phyloP scores from a whole-genome alignment of 2,888 invertebrate genomes.

The Carabus problematicus region DNA sequence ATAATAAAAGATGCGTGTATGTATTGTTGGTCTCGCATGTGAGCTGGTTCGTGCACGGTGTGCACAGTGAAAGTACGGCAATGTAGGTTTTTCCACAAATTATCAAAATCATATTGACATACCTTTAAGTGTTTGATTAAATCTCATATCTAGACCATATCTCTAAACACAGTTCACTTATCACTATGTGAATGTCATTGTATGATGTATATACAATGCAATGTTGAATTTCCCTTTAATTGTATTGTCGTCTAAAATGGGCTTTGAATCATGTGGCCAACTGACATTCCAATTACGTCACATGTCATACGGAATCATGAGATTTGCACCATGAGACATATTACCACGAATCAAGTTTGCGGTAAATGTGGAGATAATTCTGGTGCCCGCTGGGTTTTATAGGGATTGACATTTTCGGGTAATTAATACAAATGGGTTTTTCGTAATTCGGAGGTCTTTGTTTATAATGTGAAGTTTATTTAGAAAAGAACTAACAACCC shows the following conservation, averaged over 20 bases:
- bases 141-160: constrained; percentile 11
- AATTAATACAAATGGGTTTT: constrained; percentile 31
- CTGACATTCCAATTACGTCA: neutral
- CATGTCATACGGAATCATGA: neutral
- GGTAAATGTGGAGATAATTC: constrained; percentile 28
- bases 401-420: constrained; percentile 15
- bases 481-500: constrained; percentile 38
- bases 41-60: constrained; percentile 15
- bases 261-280: constrained; percentile 17
- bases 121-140: neutral
- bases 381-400: constrained; percentile 23
- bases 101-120: constrained; percentile 20
- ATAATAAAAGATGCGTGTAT: constrained; percentile 32
- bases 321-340: neutral
- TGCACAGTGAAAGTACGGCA: constrained; percentile 32
- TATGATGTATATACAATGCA: neutral
- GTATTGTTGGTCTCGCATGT: constrained; percentile 30
- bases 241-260: neutral
- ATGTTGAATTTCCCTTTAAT: too few species aligned
- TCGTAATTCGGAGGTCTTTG: constrained; percentile 25
- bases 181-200: neutral
- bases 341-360: constrained; percentile 25
- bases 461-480: constrained; percentile 26
- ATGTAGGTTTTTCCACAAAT: constrained; percentile 33
- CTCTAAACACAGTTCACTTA: constrained; percentile 3